A percentile compares a stretch with the other conserved stretches of the same genome.
Conservation (phyloP, 2,797 vertebrate species). For the Halcyon smyrnensis region DNA sequence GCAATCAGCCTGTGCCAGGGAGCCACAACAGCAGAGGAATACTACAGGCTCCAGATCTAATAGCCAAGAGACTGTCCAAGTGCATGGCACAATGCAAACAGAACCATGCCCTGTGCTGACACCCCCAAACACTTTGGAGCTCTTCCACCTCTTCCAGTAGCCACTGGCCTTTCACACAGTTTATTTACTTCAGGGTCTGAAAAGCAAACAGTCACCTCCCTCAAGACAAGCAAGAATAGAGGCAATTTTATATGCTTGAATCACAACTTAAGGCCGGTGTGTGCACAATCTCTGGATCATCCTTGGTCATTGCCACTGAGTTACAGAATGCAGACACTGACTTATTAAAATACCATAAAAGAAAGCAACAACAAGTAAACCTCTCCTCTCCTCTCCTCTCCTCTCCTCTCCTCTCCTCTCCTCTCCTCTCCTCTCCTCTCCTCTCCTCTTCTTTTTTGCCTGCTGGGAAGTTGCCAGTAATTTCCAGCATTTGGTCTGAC, state of each 20-base stretch:
- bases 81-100: background rate
- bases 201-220: background rate
- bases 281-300: background rate
- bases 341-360: background rate
- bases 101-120: background rate
- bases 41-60: background rate
- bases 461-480: slow-evolving; percentile 59
- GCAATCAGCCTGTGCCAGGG: background rate
- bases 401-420: background rate
- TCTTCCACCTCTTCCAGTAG: background rate
- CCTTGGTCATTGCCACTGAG: background rate
- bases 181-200: slow-evolving; percentile 29
- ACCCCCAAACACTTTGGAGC: background rate
- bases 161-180: background rate
- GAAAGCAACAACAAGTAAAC: background rate
- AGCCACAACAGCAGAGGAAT: background rate
- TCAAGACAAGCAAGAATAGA: slow-evolving; percentile 30
- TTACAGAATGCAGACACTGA: background rate
- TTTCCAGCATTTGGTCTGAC: slow-evolving; percentile 74
- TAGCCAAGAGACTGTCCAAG: background rate
- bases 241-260: slow-evolving; percentile 27
- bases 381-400: no score
- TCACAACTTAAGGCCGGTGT: background rate
- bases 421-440: background rate
- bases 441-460: background rate